Percentiles rank a stretch among this genome's conserved stretches.
phyloP scores from a whole-genome alignment of 2,888 invertebrate species.

The Hypsopygia costalis region DNA sequence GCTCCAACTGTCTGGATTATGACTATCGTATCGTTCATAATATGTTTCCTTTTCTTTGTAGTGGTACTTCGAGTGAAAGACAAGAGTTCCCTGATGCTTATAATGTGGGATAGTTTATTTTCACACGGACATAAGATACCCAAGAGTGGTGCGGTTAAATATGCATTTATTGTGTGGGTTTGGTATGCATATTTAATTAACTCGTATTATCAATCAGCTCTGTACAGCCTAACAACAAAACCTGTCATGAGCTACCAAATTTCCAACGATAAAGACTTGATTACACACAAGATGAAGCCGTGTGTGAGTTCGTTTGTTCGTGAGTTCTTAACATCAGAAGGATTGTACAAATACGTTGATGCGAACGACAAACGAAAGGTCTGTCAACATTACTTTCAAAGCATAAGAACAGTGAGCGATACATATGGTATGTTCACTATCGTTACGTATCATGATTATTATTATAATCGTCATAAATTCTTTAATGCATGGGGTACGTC shows the following conservation, averaged over 20 bases:
- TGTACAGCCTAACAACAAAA: conserved; percentile 38
- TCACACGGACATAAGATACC: conserved; percentile 26
- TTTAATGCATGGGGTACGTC: conserved; percentile 30
- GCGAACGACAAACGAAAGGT: conserved; percentile 7
- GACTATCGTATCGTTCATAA: conserved; percentile 24
- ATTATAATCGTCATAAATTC: conserved; percentile 31
- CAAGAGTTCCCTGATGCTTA: conserved; percentile 26
- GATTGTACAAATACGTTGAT: neutral
- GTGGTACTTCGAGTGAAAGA: conserved; percentile 24
- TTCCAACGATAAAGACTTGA: conserved; percentile 27
- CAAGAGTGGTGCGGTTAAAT: conserved; percentile 21
- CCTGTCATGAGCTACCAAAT: conserved; percentile 40
- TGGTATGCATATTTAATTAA: conserved; percentile 41
- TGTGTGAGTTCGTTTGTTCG: conserved; percentile 39
- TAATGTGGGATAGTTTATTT: conserved; percentile 34
- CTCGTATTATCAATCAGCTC: conserved; percentile 36
- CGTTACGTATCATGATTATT: conserved; percentile 29
- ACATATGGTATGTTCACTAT: conserved; percentile 34
- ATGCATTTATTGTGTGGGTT: conserved; percentile 35
- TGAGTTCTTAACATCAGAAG: conserved; percentile 12
- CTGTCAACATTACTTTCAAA: conserved; percentile 25
- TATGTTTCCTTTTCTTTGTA: conserved; percentile 28
- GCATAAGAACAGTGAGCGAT: conserved; percentile 35
- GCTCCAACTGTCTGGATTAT: conserved; percentile 32
- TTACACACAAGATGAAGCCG: conserved; percentile 29